A percentile compares a stretch with the other conserved stretches of the same genome.
Evolutionary conservation across 1,140 invertebrate species (phyloP).

Genomic region (Thaumatotibia leucotreta): DNA sequence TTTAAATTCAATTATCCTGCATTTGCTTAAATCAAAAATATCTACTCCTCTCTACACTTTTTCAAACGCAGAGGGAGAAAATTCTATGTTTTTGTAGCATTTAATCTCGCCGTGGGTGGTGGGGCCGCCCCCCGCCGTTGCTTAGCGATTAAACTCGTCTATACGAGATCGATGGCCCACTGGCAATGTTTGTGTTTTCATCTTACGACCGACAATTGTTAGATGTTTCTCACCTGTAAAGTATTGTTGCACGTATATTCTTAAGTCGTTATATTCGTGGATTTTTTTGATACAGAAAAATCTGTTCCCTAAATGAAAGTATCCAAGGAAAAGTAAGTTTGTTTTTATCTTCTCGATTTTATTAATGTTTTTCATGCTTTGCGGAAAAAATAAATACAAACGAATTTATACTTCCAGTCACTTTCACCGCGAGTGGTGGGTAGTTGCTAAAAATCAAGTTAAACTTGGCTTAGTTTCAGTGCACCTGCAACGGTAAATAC

Average conservation of each 20-base stretch:
- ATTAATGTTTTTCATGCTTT: background rate
- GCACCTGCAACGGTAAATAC: conserved; percentile 3
- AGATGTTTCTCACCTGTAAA: background rate
- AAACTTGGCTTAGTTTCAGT: conserved; percentile 8
- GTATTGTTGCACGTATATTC: too few relatives aligned
- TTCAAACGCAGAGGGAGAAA: background rate
- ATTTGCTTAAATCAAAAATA: conserved; percentile 4
- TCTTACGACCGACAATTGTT: background rate
- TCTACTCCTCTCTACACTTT: conserved; percentile 1
- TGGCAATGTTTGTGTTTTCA: background rate
- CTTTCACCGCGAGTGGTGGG: background rate
- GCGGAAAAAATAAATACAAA: background rate
- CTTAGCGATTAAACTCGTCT: conserved; percentile 14
- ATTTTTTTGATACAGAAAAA: too few relatives aligned
- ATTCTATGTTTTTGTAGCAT: conserved; percentile 14
- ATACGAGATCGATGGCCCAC: conserved; percentile 11
- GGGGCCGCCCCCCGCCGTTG: background rate
- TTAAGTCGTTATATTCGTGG: too few relatives aligned
- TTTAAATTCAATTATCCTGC: too few relatives aligned
- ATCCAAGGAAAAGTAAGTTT: too few relatives aligned
- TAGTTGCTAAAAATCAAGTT: conserved; percentile 9
- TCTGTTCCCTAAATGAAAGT: background rate
- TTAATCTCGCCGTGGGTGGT: conserved; percentile 8
- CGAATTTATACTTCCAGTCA: background rate
- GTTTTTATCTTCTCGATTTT: too few relatives aligned